A percentile compares a stretch with the other conserved stretches of the same genome.
Evolutionary conservation across 2,888 invertebrate species (phyloP).

Genomic region (Fabriciana adippe): DNA sequence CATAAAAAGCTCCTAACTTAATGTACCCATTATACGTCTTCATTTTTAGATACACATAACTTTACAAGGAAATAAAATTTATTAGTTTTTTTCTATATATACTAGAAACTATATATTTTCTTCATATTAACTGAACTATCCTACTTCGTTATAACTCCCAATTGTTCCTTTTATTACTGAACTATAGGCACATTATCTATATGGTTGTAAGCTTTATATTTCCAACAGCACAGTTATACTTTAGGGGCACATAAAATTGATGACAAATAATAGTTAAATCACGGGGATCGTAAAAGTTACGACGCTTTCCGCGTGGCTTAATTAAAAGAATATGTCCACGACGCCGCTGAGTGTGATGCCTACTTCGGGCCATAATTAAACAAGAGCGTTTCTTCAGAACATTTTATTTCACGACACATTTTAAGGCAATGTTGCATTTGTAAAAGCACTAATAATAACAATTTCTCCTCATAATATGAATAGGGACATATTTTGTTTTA

Average conservation of each 20-base stretch:
- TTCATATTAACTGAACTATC: background rate
- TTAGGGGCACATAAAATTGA: conserved; percentile 78
- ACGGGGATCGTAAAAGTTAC: conserved; percentile 77
- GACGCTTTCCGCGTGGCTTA: conserved; percentile 75
- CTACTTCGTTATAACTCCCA: conserved; percentile 10
- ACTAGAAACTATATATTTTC: background rate
- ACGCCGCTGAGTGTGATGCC: conserved; percentile 50
- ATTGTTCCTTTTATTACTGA: conserved; percentile 16
- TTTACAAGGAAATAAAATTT: no score
- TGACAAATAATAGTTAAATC: conserved; percentile 83
- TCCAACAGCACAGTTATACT: conserved; percentile 57
- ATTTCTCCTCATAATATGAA: background rate
- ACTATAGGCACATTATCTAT: conserved; percentile 30
- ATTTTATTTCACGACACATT: conserved; percentile 30
- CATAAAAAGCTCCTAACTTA: no score
- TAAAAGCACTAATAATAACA: conserved; percentile 14
- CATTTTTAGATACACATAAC: no score
- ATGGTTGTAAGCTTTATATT: conserved; percentile 35
- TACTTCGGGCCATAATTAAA: conserved; percentile 39
- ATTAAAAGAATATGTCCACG: conserved; percentile 79
- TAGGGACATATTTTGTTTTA: background rate
- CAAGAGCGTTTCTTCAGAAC: conserved; percentile 31
- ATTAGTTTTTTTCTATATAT: no score
- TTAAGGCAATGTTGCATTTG: conserved; percentile 21
- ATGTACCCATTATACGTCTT: no score